Conservation (phyloP, 1,140 invertebrate genomes). For the Bombus confusus region DNA sequence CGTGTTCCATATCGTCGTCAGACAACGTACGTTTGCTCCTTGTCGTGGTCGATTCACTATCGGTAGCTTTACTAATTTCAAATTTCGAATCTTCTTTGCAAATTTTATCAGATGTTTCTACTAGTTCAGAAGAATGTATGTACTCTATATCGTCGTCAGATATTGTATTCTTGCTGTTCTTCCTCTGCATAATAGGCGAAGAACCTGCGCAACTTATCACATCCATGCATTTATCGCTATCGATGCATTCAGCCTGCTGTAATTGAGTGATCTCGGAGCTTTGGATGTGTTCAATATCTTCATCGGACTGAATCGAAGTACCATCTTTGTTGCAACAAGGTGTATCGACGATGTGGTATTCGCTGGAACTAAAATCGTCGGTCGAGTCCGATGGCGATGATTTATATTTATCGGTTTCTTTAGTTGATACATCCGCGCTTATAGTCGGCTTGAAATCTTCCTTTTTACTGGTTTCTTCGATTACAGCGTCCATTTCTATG, state of each 20-base stretch:
- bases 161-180: conserved; percentile 75
- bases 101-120: conserved; percentile 42
- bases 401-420: conserved; percentile 26
- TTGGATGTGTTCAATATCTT: conserved; percentile 78
- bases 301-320: conserved; percentile 71
- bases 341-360: conserved; percentile 73
- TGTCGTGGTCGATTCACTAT: neutral
- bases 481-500: neutral
- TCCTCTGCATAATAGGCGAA: conserved; percentile 61
- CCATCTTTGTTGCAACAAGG: conserved; percentile 44
- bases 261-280: conserved; percentile 62
- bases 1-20: conserved; percentile 77
- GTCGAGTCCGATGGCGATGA: conserved; percentile 46
- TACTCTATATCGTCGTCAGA: conserved; percentile 81
- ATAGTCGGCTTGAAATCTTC: neutral
- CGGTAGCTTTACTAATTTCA: conserved; percentile 15
- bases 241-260: conserved; percentile 4
- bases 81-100: neutral
- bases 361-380: conserved; percentile 71
- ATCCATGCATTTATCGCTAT: neutral
- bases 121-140: conserved; percentile 70
- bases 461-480: neutral
- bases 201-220: conserved; percentile 27
- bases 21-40: conserved; percentile 54
- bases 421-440: neutral